Base-by-base conservation (phyloP, 2,113 vertebrate species). In the Cebidichthys violaceus region DNA sequence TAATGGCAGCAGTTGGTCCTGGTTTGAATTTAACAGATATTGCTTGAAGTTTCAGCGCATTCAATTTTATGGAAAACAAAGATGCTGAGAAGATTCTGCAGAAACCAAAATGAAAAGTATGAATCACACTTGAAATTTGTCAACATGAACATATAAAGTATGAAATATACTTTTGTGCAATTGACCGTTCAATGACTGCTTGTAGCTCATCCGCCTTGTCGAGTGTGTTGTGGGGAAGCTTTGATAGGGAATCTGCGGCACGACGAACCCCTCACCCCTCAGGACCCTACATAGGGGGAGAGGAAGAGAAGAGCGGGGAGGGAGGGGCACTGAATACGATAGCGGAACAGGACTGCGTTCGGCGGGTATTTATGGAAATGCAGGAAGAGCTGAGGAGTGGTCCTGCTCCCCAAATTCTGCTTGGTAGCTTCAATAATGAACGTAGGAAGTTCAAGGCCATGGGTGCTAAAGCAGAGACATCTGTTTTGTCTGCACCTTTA, bases 31-130 rank as follows among this genome's bases (percentile, higher is more conserved):
- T 43, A 62, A 81, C 47, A 37, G 14, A 59, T 11, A 72, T 9
- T n/a, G n/a, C n/a, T n/a, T 18, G 59, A 33, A 50, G 61, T 65
- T 70, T 80, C 68, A 67, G 45, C 74, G 76, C 67, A 75, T 65
- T 64, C 3, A 10, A 39, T 54, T 50, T 86, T 74, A 87, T 84
- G 39, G 60, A 50, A 82, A 87, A 60, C 69, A 82, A 73, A 86
- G 61, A 75, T 43, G 4, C 18, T 60, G 27, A 24, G n/a, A 27
- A 47, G 37, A 70, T 67, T 50, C 18, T 74, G 14, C 27, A 57
- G 50, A 37, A 14, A 2, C 39, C 7, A 57, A 52, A 61, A 43
- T 22, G 64, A 39, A 2, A 52, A 14, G 35, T 24, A 29, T 33
- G 33, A 33, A 60, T 20, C 17, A 70, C 4, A 29, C 18, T 54